A percentile compares a stretch with the other conserved stretches of the same genome.
These are phyloP conservation scores for Nebria salina DNA, from an alignment of 2,888 invertebrate species.

Conservation along the genomic window DNA sequence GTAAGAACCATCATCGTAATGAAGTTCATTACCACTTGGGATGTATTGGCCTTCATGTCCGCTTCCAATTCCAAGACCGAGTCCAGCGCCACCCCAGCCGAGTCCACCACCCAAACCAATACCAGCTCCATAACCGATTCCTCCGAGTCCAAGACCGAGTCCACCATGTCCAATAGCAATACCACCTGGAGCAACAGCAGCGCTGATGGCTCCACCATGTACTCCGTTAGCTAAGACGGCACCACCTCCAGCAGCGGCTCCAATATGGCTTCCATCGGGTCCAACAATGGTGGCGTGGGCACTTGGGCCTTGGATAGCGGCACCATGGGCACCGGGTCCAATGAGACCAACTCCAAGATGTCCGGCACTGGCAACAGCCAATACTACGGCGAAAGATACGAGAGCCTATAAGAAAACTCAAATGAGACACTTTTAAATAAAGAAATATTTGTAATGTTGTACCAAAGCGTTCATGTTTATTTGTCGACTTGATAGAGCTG, in stretches of 20 bases:
- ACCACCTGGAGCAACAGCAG: constrained; percentile 22
- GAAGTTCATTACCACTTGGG: constrained; percentile 37
- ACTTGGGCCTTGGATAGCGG: constrained; percentile 53
- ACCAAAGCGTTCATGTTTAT: constrained; percentile 22
- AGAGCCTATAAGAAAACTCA: constrained; percentile 39
- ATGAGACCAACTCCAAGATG: constrained; percentile 45
- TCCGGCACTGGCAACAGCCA: constrained; percentile 44
- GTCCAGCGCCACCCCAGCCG: constrained; percentile 20
- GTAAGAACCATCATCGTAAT: constrained; percentile 38
- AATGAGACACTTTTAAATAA: background rate
- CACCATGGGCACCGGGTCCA: constrained; percentile 51
- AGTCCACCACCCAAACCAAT: constrained; percentile 21
- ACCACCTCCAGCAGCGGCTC: constrained; percentile 51
- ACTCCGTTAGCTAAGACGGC: background rate
- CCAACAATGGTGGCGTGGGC: constrained; percentile 52
- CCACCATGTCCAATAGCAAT: constrained; percentile 19
- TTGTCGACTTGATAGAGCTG: constrained; percentile 12
- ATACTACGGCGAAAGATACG: constrained; percentile 41
- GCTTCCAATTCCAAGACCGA: constrained; percentile 17
- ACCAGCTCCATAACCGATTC: constrained; percentile 31
- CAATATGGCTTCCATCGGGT: constrained; percentile 54
- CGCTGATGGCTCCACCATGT: constrained; percentile 21
- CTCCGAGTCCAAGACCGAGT: constrained; percentile 11
- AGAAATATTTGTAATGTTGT: background rate
- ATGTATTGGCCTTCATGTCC: constrained; percentile 43